Base-by-base conservation (phyloP, 2,797 vertebrate genomes). In the Mormyrus hasselquistii region DNA sequence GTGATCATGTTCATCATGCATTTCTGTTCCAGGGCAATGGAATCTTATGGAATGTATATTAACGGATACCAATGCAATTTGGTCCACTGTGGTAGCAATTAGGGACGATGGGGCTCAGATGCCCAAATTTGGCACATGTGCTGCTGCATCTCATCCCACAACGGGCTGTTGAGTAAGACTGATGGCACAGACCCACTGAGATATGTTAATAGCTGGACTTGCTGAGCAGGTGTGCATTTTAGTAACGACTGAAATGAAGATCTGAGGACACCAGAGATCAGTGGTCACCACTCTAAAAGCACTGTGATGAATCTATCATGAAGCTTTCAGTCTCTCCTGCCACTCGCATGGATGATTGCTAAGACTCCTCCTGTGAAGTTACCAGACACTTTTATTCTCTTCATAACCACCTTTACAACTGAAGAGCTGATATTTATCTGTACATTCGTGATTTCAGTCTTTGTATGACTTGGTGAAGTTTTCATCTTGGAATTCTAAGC, bases 11-110 rank as follows among this genome's bases (percentile, higher is more conserved):
- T 73, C 29, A 38, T 73, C 29, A 1, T 73, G 65, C 12, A 73
- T 73, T 38, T 73, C 29, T 73, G 29, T 38, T 73, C 29, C 65
- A 73, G 12, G 65, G 29, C 29, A 73, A 73, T 38, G 12, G 10
- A 62, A 16, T 49, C 25, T 38, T 47, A 50, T 29, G 22, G 25
- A 86, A 34, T 57, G 41, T 9, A 79, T 44, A 79, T 79, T 94
- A 93, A 93, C 93, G 94, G 91, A 89, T 91, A 89, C 73, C 90
- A 88, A 88, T 88, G 38, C 88, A 89, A 88, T 89, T 89, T 87
- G 90, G 89, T 91, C 87, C 89, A 82, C 0, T 2, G 53, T 85
- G 84, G 90, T 89, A 90, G 91, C 93, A 88, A 91, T 89, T 90
- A 90, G 90, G 88, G 88, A 87, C 88, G 91, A 59, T 9, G 22